These are phyloP conservation scores for Sebastes oblongus DNA, from an alignment of 2,797 vertebrate species.

Conservation along the genomic window DNA sequence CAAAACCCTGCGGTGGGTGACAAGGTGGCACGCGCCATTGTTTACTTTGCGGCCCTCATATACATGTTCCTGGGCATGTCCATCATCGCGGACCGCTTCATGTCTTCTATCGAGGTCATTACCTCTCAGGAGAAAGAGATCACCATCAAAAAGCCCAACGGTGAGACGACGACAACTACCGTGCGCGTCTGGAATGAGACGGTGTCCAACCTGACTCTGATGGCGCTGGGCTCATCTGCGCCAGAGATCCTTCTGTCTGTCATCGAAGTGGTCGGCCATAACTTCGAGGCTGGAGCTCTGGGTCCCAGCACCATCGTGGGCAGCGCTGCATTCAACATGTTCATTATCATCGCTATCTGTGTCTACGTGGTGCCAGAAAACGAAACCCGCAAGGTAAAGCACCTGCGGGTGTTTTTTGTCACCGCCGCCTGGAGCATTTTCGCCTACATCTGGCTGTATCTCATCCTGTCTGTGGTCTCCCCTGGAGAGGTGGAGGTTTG, in stretches of 20 bases:
- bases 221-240: constrained; percentile 88
- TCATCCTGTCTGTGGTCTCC: constrained; percentile 86
- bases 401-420: constrained; percentile 88
- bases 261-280: constrained; percentile 87
- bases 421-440: constrained; percentile 89
- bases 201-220: constrained; percentile 89
- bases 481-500: constrained; percentile 86
- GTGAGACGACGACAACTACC: constrained; percentile 85
- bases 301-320: constrained; percentile 90
- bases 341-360: constrained; percentile 88
- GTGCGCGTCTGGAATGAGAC: constrained; percentile 91
- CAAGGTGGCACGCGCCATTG: constrained; percentile 88
- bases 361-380: constrained; percentile 88
- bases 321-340: constrained; percentile 91
- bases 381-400: constrained; percentile 86
- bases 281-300: constrained; percentile 85
- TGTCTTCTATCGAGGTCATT: constrained; percentile 91
- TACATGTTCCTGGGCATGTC: constrained; percentile 93
- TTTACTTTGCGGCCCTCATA: constrained; percentile 89
- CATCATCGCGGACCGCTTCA: constrained; percentile 90
- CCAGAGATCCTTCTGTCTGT: constrained; percentile 89
- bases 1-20: constrained; percentile 88
- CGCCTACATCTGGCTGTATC: constrained; percentile 90
- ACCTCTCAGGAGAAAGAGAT: constrained; percentile 90
- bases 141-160: constrained; percentile 87